Percentiles rank a stretch among this genome's conserved stretches.
These are phyloP conservation scores for Tachyglossus aculeatus DNA, from an alignment of 2,797 vertebrate genomes.

Conservation along the genomic window DNA sequence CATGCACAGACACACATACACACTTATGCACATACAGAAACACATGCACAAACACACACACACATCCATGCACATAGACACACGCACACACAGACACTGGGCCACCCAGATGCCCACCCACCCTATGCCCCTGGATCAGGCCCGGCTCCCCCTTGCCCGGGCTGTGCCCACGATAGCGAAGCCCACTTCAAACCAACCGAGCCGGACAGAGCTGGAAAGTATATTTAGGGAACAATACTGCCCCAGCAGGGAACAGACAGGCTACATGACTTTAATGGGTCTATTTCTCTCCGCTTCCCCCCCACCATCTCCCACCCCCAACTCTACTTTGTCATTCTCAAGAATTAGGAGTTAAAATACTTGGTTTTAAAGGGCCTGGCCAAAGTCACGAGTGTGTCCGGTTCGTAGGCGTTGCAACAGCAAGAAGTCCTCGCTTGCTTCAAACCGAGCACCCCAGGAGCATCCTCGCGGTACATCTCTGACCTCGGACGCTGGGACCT, in stretches of 20 bases:
- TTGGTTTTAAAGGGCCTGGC: conserved; percentile 33
- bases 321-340: conserved; percentile 43
- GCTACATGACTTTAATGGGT: conserved; percentile 3
- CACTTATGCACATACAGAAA: too few species aligned
- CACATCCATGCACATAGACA: too few species aligned
- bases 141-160: conserved; percentile 45
- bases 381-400: conserved; percentile 20
- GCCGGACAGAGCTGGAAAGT: conserved; percentile 49
- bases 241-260: conserved; percentile 68
- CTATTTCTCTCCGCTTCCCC: too few species aligned
- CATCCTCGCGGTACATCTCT: conserved; percentile 8
- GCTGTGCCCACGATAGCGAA: conserved; percentile 51
- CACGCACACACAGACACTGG: too few species aligned
- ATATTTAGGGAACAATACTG: conserved; percentile 65
- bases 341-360: conserved; percentile 51
- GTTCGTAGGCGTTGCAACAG: conserved; percentile 11
- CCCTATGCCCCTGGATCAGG: conserved; percentile 50
- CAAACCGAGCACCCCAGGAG: conserved; percentile 1
- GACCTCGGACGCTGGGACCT: conserved; percentile 10
- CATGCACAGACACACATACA: too few species aligned
- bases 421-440: too few species aligned
- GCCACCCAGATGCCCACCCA: too few species aligned
- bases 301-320: too few species aligned
- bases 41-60: too few species aligned
- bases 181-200: conserved; percentile 49